A percentile compares a stretch with the other conserved stretches of the same genome.
phyloP scores from a whole-genome alignment of 2,797 vertebrate species.

The Phalloptychus januarius region DNA sequence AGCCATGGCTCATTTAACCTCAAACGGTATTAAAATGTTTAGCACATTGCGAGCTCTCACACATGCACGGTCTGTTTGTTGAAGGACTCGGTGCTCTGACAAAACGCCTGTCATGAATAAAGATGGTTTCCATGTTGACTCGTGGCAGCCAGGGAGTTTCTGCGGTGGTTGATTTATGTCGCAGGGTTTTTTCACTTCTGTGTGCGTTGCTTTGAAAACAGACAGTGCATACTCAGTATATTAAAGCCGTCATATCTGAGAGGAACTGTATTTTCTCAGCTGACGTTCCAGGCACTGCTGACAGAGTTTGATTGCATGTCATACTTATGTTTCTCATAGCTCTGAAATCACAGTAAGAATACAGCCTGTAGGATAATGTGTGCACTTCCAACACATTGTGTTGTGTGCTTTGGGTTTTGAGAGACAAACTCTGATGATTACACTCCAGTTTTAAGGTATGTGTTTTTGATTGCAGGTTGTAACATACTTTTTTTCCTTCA shows the following conservation, averaged over 20 bases:
- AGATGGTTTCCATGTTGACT: slow-evolving; percentile 50
- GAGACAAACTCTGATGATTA: neutral
- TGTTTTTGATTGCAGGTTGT: slow-evolving; percentile 17
- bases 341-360: slow-evolving; percentile 27
- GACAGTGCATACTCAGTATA: neutral
- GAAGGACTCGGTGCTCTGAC: slow-evolving; percentile 43
- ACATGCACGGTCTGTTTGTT: slow-evolving; percentile 40
- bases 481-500: slow-evolving; percentile 37
- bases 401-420: slow-evolving; percentile 3
- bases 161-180: slow-evolving; percentile 26
- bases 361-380: slow-evolving; percentile 3
- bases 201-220: slow-evolving; percentile 19
- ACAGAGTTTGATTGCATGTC: slow-evolving; percentile 33
- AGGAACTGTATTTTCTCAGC: neutral
- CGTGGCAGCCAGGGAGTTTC: slow-evolving; percentile 34
- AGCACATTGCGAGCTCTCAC: slow-evolving; percentile 36
- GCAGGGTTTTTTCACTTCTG: slow-evolving; percentile 8
- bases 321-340: slow-evolving; percentile 10
- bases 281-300: slow-evolving; percentile 17
- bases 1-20: slow-evolving; percentile 11
- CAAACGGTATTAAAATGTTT: slow-evolving; percentile 31
- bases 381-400: neutral
- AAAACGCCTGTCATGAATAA: slow-evolving; percentile 36
- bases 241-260: slow-evolving; percentile 18
- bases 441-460: neutral